Base-by-base conservation (phyloP, 2,888 invertebrate species). In the Acronicta psi region DNA sequence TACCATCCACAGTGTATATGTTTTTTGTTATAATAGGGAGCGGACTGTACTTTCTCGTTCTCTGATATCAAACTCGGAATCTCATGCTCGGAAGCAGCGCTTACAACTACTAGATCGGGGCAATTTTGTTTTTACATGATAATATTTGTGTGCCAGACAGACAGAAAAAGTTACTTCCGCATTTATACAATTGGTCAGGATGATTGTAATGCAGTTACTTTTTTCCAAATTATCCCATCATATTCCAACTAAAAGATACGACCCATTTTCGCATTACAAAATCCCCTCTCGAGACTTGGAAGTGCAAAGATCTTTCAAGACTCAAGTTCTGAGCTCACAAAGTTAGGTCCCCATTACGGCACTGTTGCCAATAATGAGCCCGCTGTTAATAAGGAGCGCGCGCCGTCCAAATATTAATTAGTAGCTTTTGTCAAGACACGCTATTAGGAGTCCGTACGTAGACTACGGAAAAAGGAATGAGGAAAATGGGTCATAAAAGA, bases 361-460 rank as follows among this genome's bases (percentile, higher is more conserved):
- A 42, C 20, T 31, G 46, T 51, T 54, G n/a, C 51, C 37, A 37
- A 72, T 73, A 73, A 69, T 60, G 65, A 65, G 50, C 3, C 17
- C 29, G 47, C 29, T 17, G 53, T 55, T 61, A 75, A 69, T 70
- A 75, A 72, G 58, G 40, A 38, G 51, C 53, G 59, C 54, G 57
- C 57, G 59, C 60, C 66, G 58, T 70, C 73, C 62, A 80, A 83
- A 82, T 81, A 79, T 77, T 82, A 82, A 83, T 82, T 74, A 83
- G 75, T 56, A 47, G 49, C 71, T 59, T 77, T 77, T 76, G 75
- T 71, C 18, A 25, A 50, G 40, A 44, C 14, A 38, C 41, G 37
- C 46, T 34, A 25, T 43, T 34, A 10, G 17, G 5, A 40, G 11
- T 17, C 23, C 7, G 16, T 16, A 17, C 3, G 16, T 25, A 25